Evolutionary conservation across 2,888 invertebrate genomes (phyloP).

Genomic region (Apoda limacodes): DNA sequence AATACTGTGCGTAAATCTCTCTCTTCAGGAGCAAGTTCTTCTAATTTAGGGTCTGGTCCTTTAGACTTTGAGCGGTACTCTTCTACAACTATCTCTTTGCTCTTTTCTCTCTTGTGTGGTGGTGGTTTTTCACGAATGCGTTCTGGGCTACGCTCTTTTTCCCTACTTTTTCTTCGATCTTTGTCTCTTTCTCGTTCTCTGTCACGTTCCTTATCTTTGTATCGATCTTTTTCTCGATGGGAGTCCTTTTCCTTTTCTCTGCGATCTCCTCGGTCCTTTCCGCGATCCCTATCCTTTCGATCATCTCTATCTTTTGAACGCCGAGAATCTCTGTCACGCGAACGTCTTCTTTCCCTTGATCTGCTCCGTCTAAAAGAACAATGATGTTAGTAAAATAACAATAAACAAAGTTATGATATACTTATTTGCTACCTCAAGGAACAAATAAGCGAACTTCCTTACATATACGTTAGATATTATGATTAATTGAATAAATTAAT

Average conservation of each 20-base stretch:
- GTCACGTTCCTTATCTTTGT: slow-evolving; percentile 25
- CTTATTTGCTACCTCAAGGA: too few relatives aligned
- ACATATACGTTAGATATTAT: too few relatives aligned
- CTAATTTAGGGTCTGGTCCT: slow-evolving; percentile 70
- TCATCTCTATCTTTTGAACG: slow-evolving; percentile 69
- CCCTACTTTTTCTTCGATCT: slow-evolving; percentile 35
- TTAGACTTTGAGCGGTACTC: slow-evolving; percentile 59
- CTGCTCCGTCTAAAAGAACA: slow-evolving; percentile 42
- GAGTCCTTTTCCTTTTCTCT: slow-evolving; percentile 28
- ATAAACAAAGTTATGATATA: too few relatives aligned
- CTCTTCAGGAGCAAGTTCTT: slow-evolving; percentile 94
- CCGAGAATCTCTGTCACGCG: slow-evolving; percentile 71
- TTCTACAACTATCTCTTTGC: slow-evolving; percentile 38
- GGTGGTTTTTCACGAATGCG: slow-evolving; percentile 29
- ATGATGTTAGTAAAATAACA: slow-evolving; percentile 2
- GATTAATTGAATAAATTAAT: too few relatives aligned
- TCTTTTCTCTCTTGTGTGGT: slow-evolving; percentile 42
- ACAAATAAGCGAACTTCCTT: too few relatives aligned
- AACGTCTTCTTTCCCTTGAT: slow-evolving; percentile 59
- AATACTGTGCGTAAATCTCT: slow-evolving; percentile 98
- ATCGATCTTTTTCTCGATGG: slow-evolving; percentile 31
- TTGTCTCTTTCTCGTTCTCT: slow-evolving; percentile 31
- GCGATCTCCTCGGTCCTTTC: slow-evolving; percentile 21
- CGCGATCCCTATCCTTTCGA: slow-evolving; percentile 35
- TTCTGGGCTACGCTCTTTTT: slow-evolving; percentile 30